phyloP scores from a whole-genome alignment of 2,888 invertebrate genomes.

The Conchocele bisecta region DNA sequence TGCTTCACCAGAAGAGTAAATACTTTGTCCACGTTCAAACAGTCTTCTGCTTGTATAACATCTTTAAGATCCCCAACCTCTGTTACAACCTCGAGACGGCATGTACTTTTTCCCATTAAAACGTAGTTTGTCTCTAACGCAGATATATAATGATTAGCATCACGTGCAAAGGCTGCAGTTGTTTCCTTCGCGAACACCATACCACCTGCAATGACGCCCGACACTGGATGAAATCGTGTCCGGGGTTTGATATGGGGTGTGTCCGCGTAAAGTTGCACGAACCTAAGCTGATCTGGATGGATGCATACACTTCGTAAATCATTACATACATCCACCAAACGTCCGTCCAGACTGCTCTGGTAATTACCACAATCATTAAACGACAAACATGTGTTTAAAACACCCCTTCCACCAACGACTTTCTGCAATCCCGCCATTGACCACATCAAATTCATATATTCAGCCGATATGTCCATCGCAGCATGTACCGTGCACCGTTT shows the following conservation, averaged over 20 bases:
- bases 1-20: slow-evolving; percentile 1
- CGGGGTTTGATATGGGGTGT: neutral
- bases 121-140: slow-evolving; percentile 4
- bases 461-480: slow-evolving; percentile 22
- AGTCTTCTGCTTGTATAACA: slow-evolving; percentile 3
- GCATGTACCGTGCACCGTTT: slow-evolving; percentile 17
- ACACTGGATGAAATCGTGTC: neutral
- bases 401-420: slow-evolving; percentile 26
- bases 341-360: neutral
- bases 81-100: slow-evolving; percentile 11
- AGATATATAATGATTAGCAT: slow-evolving; percentile 10
- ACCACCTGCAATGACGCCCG: neutral
- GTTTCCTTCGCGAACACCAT: neutral
- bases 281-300: neutral
- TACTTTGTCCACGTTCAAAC: neutral
- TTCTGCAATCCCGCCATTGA: slow-evolving; percentile 30
- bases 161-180: neutral
- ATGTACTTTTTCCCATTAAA: slow-evolving; percentile 4
- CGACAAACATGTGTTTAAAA: slow-evolving; percentile 7
- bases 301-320: neutral
- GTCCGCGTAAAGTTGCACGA: neutral
- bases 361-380: neutral
- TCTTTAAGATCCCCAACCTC: neutral
- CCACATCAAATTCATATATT: slow-evolving; percentile 40
- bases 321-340: neutral